These are phyloP conservation scores for Pterocles gutturalis DNA, from an alignment of 2,113 vertebrate species.

Conservation along the genomic window DNA sequence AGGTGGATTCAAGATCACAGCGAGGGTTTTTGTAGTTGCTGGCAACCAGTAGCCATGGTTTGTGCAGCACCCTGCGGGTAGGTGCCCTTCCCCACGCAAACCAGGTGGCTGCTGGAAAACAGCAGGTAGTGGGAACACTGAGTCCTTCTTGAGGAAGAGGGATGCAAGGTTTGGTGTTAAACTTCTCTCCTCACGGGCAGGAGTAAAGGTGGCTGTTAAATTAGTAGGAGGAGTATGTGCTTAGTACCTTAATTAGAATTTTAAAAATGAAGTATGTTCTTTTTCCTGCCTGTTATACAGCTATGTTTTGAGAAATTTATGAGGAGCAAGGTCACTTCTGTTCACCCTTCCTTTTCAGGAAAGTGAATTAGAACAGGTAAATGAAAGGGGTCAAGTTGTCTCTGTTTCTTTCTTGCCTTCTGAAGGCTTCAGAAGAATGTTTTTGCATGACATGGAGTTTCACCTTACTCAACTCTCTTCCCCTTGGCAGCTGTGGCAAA, in stretches of 20 bases:
- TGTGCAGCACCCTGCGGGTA: not conserved
- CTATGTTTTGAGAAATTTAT: not conserved
- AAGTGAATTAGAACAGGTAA: not conserved
- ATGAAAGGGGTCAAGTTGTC: not conserved
- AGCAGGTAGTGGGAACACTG: not conserved
- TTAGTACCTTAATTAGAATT: not conserved
- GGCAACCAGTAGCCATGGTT: not conserved
- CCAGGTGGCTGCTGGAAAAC: not conserved
- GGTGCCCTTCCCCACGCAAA: not conserved
- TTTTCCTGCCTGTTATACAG: not conserved
- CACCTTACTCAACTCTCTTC: not conserved
- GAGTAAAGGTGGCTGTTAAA: not conserved
- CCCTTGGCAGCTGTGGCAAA: not conserved
- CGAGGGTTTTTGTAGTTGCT: not conserved
- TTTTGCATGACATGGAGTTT: rapidly evolving
- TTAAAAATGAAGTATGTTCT: not conserved
- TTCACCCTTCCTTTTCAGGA: not conserved
- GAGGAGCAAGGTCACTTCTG: not conserved
- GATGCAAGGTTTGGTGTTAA: not conserved
- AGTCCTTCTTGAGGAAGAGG: not conserved
- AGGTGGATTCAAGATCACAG: not conserved
- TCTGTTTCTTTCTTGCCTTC: not conserved
- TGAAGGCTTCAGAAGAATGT: not conserved
- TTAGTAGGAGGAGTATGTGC: not conserved
- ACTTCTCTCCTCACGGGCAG: not conserved